phyloP scores from a whole-genome alignment of 92 coral and sea anemone genomes.

The Siderastrea siderea region DNA sequence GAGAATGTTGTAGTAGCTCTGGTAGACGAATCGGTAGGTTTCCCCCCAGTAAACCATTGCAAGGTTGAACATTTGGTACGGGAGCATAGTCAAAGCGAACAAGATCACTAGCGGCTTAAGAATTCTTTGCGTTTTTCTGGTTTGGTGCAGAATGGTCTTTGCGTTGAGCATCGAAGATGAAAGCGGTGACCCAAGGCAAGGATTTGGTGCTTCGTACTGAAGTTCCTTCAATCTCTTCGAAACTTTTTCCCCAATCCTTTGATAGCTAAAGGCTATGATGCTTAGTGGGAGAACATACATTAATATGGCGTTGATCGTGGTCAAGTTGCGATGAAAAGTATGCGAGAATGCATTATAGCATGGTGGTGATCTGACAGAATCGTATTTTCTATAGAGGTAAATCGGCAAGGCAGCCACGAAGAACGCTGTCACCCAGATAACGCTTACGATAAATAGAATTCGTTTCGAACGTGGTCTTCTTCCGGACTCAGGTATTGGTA shows the following conservation, averaged over 20 bases:
- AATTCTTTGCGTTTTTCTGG: slow-evolving; percentile 53
- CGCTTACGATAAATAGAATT: slow-evolving; percentile 7
- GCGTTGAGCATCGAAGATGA: slow-evolving; percentile 2
- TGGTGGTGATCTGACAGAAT: background rate
- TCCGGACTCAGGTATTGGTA: background rate
- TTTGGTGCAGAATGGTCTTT: slow-evolving; percentile 26
- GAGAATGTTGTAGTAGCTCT: background rate
- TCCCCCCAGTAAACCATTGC: slow-evolving; percentile 11
- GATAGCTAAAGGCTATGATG: slow-evolving; percentile 60
- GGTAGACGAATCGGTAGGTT: background rate
- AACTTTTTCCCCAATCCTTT: slow-evolving; percentile 55
- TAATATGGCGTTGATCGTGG: slow-evolving; percentile 17
- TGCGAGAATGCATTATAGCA: background rate
- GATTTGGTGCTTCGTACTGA: slow-evolving; percentile 7
- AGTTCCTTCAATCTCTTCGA: slow-evolving; percentile 1
- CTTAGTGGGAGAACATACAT: slow-evolving; percentile 62
- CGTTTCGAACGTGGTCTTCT: slow-evolving; percentile 9
- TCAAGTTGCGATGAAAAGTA: background rate
- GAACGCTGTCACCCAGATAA: slow-evolving; percentile 37
- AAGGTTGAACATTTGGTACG: slow-evolving; percentile 50
- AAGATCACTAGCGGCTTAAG: slow-evolving; percentile 70
- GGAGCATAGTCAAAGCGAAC: slow-evolving; percentile 76
- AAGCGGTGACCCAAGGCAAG: background rate
- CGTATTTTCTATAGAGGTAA: background rate
- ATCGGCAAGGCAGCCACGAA: background rate